phyloP scores from a whole-genome alignment of 2,113 vertebrate genomes.

The Sturnus vulgaris region DNA sequence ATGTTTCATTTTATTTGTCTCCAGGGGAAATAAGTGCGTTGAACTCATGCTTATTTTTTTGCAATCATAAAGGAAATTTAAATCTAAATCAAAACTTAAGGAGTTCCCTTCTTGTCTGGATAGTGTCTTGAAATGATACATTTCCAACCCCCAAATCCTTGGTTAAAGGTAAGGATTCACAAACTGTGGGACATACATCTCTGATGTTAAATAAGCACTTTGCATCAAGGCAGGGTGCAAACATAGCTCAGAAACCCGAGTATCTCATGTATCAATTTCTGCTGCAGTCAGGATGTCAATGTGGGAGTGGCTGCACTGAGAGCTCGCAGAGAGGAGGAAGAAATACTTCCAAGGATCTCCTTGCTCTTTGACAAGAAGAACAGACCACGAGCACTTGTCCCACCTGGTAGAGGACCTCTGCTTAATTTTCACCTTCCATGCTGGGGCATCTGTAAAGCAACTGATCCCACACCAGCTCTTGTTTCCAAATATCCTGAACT shows the following conservation, averaged over 20 bases:
- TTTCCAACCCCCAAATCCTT: background rate
- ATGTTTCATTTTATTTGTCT: background rate
- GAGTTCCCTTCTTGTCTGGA: background rate
- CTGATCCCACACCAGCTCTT: background rate
- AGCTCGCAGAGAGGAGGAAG: background rate
- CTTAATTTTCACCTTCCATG: background rate
- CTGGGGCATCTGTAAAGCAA: background rate
- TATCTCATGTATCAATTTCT: accelerated
- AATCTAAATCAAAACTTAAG: background rate
- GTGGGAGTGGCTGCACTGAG: background rate
- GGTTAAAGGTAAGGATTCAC: background rate
- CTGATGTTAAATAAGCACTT: background rate
- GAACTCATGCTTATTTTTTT: background rate
- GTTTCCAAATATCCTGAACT: background rate
- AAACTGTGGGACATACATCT: background rate
- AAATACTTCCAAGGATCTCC: background rate
- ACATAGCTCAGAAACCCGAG: background rate
- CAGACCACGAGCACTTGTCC: accelerated
- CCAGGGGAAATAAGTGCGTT: background rate
- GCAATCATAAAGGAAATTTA: background rate
- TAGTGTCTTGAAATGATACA: background rate
- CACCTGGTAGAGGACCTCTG: background rate
- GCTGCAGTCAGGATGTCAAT: background rate
- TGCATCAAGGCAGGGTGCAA: accelerated
- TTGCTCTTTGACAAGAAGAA: background rate